Evolutionary conservation across 2,888 invertebrate genomes (phyloP).

Genomic region (Cephus pygmeus): DNA sequence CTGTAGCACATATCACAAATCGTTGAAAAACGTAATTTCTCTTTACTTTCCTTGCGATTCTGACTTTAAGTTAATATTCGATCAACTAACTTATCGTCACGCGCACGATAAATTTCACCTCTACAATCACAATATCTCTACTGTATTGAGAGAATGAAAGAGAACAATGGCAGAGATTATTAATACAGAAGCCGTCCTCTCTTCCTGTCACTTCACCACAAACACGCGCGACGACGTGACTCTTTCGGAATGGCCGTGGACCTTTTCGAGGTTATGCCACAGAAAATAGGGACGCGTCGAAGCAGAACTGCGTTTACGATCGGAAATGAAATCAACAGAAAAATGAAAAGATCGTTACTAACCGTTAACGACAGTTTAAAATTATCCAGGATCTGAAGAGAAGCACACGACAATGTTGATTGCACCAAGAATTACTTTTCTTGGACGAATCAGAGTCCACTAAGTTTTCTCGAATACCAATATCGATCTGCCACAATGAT

Average conservation of each 20-base stretch:
- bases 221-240: background rate
- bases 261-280: background rate
- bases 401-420: background rate
- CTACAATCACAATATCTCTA: background rate
- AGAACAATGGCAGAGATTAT: background rate
- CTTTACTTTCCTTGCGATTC: background rate
- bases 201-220: background rate
- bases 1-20: conserved; percentile 49
- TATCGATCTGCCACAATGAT: background rate
- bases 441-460: background rate
- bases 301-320: background rate
- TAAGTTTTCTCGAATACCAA: background rate
- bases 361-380: background rate
- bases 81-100: background rate
- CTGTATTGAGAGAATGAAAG: background rate
- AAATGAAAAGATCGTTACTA: background rate
- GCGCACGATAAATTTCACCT: background rate
- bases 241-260: background rate
- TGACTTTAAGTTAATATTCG: background rate
- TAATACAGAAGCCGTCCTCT: background rate
- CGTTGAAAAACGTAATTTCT: background rate
- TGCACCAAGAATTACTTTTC: background rate
- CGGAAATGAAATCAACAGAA: background rate
- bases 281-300: background rate
- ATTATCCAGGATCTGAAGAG: background rate